Percentiles rank a stretch among this genome's conserved stretches.
Conservation (phyloP, 2,888 invertebrate genomes). For the Cataglyphis albicans region DNA sequence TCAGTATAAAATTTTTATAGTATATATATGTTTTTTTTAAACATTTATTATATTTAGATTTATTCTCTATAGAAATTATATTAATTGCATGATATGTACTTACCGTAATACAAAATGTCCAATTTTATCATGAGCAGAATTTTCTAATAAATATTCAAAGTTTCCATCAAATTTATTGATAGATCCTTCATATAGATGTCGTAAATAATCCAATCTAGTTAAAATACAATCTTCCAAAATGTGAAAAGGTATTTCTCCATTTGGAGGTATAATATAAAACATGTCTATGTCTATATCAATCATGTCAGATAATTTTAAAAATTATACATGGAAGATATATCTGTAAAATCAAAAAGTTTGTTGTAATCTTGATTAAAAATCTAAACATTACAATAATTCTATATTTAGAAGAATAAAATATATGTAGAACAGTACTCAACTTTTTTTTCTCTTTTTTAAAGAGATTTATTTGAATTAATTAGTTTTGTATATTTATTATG, state of each 20-base stretch:
- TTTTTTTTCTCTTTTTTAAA: not conserved
- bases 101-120: slow-evolving; percentile 88
- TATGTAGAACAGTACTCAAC: not conserved
- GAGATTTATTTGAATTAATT: not conserved
- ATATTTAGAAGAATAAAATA: not conserved
- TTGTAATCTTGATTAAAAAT: slow-evolving; percentile 1
- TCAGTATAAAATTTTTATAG: not conserved
- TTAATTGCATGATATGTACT: slow-evolving; percentile 59
- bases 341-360: not conserved
- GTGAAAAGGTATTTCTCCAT: slow-evolving; percentile 87
- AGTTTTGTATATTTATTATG: not conserved
- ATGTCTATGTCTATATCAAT: slow-evolving; percentile 76
- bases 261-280: slow-evolving; percentile 88
- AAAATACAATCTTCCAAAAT: slow-evolving; percentile 87
- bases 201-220: slow-evolving; percentile 87
- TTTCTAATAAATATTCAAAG: slow-evolving; percentile 88
- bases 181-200: slow-evolving; percentile 83
- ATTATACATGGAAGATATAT: not conserved
- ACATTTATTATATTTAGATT: not conserved
- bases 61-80: slow-evolving; percentile 10
- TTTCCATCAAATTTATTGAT: slow-evolving; percentile 84
- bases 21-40: not conserved
- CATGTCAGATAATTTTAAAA: not conserved
- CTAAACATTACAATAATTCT: not conserved
- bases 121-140: slow-evolving; percentile 88